phyloP scores from a whole-genome alignment of 2,888 invertebrate genomes.

The Tenthredo livida region DNA sequence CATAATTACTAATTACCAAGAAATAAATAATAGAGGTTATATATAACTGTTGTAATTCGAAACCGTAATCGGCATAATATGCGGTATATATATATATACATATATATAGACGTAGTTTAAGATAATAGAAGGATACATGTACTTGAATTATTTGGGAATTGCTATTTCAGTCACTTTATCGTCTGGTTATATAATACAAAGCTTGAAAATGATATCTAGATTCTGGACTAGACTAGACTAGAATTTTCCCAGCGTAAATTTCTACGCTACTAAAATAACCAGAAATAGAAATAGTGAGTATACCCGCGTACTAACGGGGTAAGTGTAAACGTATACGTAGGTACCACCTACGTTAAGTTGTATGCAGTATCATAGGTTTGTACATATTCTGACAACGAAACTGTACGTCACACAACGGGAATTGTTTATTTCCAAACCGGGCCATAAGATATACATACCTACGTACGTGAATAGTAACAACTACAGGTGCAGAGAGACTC shows the following conservation, averaged over 20 bases:
- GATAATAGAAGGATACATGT: neutral
- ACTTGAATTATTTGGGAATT: neutral
- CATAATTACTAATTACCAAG: neutral
- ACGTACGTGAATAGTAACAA: conserved; percentile 2
- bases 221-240: too few relatives aligned
- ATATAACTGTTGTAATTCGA: neutral
- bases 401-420: neutral
- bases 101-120: neutral
- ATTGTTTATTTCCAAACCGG: neutral
- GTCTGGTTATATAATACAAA: neutral
- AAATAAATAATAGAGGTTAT: neutral
- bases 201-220: neutral
- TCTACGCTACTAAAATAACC: neutral
- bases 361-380: neutral
- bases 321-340: neutral
- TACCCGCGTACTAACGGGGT: neutral
- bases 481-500: neutral
- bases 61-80: neutral
- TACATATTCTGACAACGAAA: neutral
- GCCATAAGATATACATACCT: neutral
- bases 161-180: neutral
- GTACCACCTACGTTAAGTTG: neutral
- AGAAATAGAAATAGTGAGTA: neutral
- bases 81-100: neutral
- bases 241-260: neutral